Evolutionary conservation across 2,113 vertebrate species (phyloP).

Genomic region (Ictalurus furcatus): DNA sequence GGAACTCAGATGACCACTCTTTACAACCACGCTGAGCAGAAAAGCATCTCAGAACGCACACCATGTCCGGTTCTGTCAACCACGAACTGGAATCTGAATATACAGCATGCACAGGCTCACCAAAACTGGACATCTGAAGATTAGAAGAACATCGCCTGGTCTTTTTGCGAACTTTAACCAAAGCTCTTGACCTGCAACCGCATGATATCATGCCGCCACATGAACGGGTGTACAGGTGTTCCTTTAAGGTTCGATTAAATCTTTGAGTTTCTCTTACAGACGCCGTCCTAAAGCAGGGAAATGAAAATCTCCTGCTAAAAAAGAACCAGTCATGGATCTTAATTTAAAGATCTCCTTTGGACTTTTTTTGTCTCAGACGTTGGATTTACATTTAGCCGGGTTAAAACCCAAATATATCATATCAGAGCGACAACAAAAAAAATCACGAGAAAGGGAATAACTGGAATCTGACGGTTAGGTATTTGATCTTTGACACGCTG

Average conservation of each 20-base stretch:
- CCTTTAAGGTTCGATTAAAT: background rate
- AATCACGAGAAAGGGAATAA: background rate
- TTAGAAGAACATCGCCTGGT: background rate
- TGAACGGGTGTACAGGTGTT: background rate
- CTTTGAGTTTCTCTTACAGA: background rate
- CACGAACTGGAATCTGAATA: background rate
- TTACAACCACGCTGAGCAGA: background rate
- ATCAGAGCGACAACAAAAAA: background rate
- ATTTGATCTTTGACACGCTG: constrained; percentile 25
- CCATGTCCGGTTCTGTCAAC: background rate
- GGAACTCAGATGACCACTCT: background rate
- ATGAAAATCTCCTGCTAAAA: background rate
- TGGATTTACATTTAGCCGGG: background rate
- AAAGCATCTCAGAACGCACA: background rate
- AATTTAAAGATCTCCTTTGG: background rate
- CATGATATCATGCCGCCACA: background rate
- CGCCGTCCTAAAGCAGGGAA: background rate
- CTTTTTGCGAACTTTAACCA: background rate
- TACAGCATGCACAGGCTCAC: background rate
- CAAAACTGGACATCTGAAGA: background rate
- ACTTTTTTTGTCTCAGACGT: background rate
- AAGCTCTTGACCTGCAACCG: background rate
- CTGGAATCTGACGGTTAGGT: background rate
- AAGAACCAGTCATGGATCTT: background rate
- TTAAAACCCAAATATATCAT: background rate